Evolutionary conservation across 2,888 invertebrate genomes (phyloP).

Genomic region (Drosophila nigricruria): DNA sequence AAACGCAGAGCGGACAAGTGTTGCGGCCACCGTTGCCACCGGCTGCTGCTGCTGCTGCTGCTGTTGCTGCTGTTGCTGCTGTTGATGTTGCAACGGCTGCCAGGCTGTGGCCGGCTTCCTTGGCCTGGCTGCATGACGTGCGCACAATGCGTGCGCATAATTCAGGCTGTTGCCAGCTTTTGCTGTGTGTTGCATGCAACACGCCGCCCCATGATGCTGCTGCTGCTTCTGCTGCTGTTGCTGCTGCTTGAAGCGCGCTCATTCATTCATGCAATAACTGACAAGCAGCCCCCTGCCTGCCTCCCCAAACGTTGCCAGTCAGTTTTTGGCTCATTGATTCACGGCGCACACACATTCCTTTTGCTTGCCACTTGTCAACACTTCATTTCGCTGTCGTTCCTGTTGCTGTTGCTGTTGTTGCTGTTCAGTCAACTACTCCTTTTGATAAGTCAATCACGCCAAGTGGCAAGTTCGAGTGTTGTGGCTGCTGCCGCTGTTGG

Average conservation of each 20-base stretch:
- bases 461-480: constrained; percentile 79
- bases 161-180: constrained; percentile 65
- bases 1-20: constrained; percentile 72
- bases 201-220: constrained; percentile 52
- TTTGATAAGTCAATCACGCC: constrained; percentile 80
- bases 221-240: constrained; percentile 24
- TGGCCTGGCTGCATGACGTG: constrained; percentile 68
- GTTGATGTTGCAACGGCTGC: constrained; percentile 11
- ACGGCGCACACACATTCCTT: constrained; percentile 78
- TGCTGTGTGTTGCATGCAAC: constrained; percentile 72
- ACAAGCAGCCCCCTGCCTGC: constrained; percentile 3
- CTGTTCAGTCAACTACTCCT: constrained; percentile 65
- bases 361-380: constrained; percentile 78
- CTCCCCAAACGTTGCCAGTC: constrained; percentile 23
- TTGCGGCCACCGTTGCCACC: constrained; percentile 42
- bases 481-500: constrained; percentile 41
- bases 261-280: constrained; percentile 72
- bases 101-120: constrained; percentile 29
- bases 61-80: constrained; percentile 22
- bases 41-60: constrained; percentile 26
- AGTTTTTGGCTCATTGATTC: constrained; percentile 76
- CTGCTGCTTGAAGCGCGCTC: constrained; percentile 49
- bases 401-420: constrained; percentile 36
- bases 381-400: constrained; percentile 65
- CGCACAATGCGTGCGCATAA: constrained; percentile 82